Evolutionary conservation across 2,113 vertebrate genomes (phyloP), one percentile per base, ranked within the genome.

Genomic region (Osmerus eperlanus): DNA sequence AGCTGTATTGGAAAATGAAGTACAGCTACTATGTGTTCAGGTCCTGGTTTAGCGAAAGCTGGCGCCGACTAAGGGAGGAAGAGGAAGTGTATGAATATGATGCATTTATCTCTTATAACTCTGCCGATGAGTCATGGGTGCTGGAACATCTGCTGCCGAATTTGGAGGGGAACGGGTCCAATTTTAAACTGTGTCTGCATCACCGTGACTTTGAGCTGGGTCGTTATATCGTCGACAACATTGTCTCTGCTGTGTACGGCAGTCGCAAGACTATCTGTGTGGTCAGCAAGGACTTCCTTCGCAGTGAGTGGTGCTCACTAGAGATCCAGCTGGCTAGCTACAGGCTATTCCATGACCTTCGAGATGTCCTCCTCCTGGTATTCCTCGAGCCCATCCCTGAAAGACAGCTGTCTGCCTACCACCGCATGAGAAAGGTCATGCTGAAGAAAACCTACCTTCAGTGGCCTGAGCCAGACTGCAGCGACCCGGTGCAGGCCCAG

Each of bases 301-400:
- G 19, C 54, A 96, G 95, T 0, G 91, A 92, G 68, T 93, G 92
- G 95, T 96, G 94, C 68, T 92, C 89, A 0, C 74, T 95, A 79
- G 94, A 98, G 85, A 94, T 96, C 32, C 94, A 97, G 78, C 70
- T 96, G 63, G 94, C 95, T 69, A 97, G 93, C 83, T 94, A 95
- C 56, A 86, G 94, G 65, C 93, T 96, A 70, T 94, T 96, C 0
- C 90, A 94, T 0, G 94, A 96, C 74, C 90, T 94, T 70, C 80
- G 88, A 0, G 95, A 96, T 0, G 92, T 96, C 55, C 92, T 96
- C 0, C 89, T 97, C 62, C 89, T 95, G 0, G 71, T 96, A 6
- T 93, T 96, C 72, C 84, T 97, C 21, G 94, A 96, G 76, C 82
- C 85, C 9, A 91, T 96, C 41, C 83, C 91, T 0, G 84, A 94